A percentile compares a stretch with the other conserved stretches of the same genome.
These are phyloP conservation scores for Stegostoma tigrinum DNA, from an alignment of 2,113 vertebrate genomes.

Conservation along the genomic window DNA sequence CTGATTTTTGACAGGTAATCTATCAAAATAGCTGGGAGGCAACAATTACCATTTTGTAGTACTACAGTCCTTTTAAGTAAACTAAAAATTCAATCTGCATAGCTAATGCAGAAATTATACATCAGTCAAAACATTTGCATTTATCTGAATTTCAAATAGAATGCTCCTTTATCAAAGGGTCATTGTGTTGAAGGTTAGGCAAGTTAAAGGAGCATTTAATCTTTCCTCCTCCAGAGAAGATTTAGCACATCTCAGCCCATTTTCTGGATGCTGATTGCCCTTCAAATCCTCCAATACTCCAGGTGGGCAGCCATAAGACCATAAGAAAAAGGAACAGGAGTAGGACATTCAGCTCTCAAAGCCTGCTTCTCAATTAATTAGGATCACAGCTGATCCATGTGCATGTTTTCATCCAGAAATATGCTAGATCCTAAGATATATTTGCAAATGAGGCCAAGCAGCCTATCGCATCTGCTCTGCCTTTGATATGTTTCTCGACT, in stretches of 20 bases:
- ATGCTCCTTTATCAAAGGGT: neutral
- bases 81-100: constrained; percentile 17
- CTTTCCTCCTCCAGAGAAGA: neutral
- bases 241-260: neutral
- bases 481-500: too few relatives aligned
- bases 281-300: neutral
- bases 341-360: too few relatives aligned
- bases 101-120: constrained; percentile 27
- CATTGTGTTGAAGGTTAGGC: neutral
- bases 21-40: constrained; percentile 2
- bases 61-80: constrained; percentile 6
- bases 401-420: neutral
- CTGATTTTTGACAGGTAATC: constrained; percentile 25
- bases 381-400: too few relatives aligned
- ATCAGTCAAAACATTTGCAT: neutral
- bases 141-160: constrained; percentile 13
- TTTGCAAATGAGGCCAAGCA: too few relatives aligned
- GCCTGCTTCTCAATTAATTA: too few relatives aligned
- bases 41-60: neutral
- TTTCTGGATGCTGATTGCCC: neutral
- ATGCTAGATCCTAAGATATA: too few relatives aligned
- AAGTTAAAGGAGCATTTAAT: neutral
- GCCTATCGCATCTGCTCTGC: too few relatives aligned
- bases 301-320: too few relatives aligned
- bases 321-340: too few relatives aligned